phyloP scores from a whole-genome alignment of 2,113 vertebrate genomes.

The Anolis sagrei region DNA sequence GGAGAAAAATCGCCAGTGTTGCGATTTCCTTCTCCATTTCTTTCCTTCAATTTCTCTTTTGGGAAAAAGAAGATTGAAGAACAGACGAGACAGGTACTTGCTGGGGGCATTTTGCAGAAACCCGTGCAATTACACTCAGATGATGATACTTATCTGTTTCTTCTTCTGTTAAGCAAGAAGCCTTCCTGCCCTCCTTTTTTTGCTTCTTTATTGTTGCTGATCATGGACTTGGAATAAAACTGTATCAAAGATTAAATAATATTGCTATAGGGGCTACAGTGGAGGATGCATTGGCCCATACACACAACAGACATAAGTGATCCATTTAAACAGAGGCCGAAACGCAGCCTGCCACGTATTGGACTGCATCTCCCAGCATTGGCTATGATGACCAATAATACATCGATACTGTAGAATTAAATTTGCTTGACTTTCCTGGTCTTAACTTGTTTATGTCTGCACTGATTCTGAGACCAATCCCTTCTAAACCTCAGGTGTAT shows the following conservation, averaged over 20 bases:
- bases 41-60: neutral
- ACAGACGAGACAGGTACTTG: neutral
- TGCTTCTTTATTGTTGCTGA: neutral
- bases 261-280: constrained; percentile 20
- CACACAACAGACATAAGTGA: neutral
- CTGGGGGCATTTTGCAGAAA: constrained; percentile 1
- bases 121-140: fast-evolving
- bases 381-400: no score
- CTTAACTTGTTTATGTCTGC: no score
- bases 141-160: neutral
- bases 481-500: no score
- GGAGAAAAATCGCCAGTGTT: constrained; percentile 10
- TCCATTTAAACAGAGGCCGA: neutral
- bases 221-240: neutral
- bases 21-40: neutral
- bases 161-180: neutral
- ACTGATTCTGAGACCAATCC: no score
- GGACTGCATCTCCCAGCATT: no score
- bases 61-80: constrained; percentile 19
- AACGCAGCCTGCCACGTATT: no score
- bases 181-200: neutral
- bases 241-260: constrained; percentile 25
- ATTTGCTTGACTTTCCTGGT: no score
- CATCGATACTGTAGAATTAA: no score
- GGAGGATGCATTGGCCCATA: neutral